phyloP scores from a whole-genome alignment of 2,113 vertebrate species.

The Ailuropoda melanoleuca region DNA sequence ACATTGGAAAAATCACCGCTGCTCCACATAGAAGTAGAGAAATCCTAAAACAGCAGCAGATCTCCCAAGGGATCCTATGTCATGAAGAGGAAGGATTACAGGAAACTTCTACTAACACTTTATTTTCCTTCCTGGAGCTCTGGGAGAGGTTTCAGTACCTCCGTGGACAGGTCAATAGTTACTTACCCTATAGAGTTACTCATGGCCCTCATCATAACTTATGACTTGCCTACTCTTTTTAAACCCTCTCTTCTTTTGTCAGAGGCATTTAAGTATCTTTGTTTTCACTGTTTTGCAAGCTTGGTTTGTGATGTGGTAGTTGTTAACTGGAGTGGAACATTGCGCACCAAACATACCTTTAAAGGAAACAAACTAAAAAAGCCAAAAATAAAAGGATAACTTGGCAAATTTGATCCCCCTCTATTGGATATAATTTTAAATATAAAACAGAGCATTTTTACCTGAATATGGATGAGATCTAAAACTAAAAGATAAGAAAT shows the following conservation, averaged over 20 bases:
- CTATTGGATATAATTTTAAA: background rate
- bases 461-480: background rate
- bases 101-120: conserved; percentile 85
- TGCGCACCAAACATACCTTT: background rate
- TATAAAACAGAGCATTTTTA: conserved; percentile 19
- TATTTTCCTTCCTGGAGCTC: conserved; percentile 85
- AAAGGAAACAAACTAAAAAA: background rate
- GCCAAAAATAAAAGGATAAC: background rate
- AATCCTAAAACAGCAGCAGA: conserved; percentile 78
- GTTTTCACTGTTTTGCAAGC: conserved; percentile 72
- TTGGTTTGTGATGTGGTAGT: conserved; percentile 11
- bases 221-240: background rate
- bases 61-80: conserved; percentile 83
- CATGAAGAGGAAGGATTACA: conserved; percentile 85
- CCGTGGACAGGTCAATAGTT: conserved; percentile 78
- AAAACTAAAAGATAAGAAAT: conserved; percentile 13
- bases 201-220: conserved; percentile 30
- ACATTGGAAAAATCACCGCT: conserved; percentile 59
- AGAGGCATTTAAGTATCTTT: conserved; percentile 52
- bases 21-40: conserved; percentile 63
- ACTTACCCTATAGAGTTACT: conserved; percentile 82
- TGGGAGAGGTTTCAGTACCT: conserved; percentile 76
- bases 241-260: background rate
- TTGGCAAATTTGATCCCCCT: background rate
- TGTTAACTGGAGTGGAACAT: conserved; percentile 74